Evolutionary conservation across 2,888 invertebrate species (phyloP), one percentile per base, ranked within the genome.

Genomic region (Lycaena phlaeas): DNA sequence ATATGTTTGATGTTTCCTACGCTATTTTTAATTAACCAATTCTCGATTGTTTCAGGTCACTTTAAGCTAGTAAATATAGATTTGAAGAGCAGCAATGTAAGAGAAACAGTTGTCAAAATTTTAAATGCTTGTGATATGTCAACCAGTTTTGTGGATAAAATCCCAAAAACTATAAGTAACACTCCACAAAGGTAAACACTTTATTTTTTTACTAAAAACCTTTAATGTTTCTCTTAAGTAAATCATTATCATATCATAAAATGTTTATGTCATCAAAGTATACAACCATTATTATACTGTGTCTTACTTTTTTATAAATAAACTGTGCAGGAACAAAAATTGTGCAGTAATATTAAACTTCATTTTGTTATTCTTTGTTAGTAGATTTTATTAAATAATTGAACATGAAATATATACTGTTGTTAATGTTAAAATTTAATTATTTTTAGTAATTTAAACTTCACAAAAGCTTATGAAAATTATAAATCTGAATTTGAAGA

Each of bases 91-190:
- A 82, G 79, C 46, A 88, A 90, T 72, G 77, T 95, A 36, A 87
- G 91, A 43, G 89, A 91, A 55, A 89, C 91, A 4, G 90, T 96
- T 27, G 85, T 91, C 5, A 90, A 89, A 62, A 74, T 97, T 49
- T 79, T 97, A 45, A 89, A 89, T 64, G 89, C 92, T 18, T 96
- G 95, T 74, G 89, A 93, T 64, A 87, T 97, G 46, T 89, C 96
- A 3, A 94, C 96, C n/a, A 91, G 92, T 29, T 95, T 94, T 75
- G 86, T 96, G 4, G 94, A 95, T 64, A 91, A 88, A 68, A 89
- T 93, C 59, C 84, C 87, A 29, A 69, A 68, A 44, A 69, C 57
- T 55, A 54, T 52, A 45, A 63, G 47, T 46, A 61, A 56, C 51
- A 44, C 45, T 27, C 59, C 61, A 41, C 59, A 59, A 42, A 68